Conservation (phyloP, 2,797 vertebrate species). For the Rhinella marina region DNA sequence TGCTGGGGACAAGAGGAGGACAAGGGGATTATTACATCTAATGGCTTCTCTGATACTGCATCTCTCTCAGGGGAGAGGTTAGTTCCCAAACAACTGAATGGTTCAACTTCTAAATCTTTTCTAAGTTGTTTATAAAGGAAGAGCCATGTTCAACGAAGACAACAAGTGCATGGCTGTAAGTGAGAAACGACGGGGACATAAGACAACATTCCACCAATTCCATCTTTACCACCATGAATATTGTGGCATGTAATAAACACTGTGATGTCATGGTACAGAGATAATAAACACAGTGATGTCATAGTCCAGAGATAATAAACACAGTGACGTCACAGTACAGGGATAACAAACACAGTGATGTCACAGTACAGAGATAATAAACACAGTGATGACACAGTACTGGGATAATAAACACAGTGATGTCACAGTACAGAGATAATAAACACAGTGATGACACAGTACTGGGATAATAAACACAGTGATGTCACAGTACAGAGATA, state of each 20-base stretch:
- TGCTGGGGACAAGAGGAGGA: conserved; percentile 50
- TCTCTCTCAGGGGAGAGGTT: conserved; percentile 33
- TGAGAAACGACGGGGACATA: too few relatives aligned
- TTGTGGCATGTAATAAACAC: too few relatives aligned
- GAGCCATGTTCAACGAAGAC: background rate
- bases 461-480: background rate
- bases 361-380: too few relatives aligned
- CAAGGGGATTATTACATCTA: conserved; percentile 48
- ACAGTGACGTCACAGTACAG: too few relatives aligned
- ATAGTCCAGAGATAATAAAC: too few relatives aligned
- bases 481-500: too few relatives aligned
- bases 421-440: background rate
- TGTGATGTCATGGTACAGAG: background rate
- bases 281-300: too few relatives aligned
- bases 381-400: too few relatives aligned
- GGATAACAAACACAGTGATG: too few relatives aligned
- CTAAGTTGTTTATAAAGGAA: background rate
- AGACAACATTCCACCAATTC: too few relatives aligned
- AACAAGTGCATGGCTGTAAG: too few relatives aligned
- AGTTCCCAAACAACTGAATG: conserved; percentile 42
- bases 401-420: background rate
- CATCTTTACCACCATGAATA: too few relatives aligned
- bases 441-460: background rate
- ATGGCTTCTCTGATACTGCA: conserved; percentile 41
- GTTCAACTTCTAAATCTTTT: conserved; percentile 33